phyloP scores from a whole-genome alignment of 2,113 vertebrate genomes.

The Cichladusa arquata region DNA sequence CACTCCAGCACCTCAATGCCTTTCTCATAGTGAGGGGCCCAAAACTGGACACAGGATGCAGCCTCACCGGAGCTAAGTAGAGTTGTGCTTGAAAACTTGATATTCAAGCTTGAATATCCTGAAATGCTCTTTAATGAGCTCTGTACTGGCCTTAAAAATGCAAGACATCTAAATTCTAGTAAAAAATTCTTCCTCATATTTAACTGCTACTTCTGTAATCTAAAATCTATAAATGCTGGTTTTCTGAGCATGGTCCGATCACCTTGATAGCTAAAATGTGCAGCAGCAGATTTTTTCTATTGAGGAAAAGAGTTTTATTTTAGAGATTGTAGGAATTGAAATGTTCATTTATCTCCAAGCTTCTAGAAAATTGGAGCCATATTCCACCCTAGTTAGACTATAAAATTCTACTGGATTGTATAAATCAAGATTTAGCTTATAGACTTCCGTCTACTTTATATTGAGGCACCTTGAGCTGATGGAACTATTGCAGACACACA shows the following conservation, averaged over 20 bases:
- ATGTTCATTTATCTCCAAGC: neutral
- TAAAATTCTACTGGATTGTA: neutral
- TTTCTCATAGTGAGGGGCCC: neutral
- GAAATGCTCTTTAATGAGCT: neutral
- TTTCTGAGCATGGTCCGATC: neutral
- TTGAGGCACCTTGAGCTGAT: neutral
- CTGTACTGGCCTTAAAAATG: neutral
- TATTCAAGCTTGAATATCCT: neutral
- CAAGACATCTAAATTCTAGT: neutral
- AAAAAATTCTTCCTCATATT: neutral
- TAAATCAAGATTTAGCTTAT: neutral
- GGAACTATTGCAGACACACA: neutral
- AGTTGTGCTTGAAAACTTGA: neutral
- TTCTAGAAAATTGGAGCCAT: neutral
- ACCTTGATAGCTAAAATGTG: neutral
- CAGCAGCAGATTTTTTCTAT: neutral
- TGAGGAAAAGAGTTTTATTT: neutral
- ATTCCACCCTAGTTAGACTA: neutral
- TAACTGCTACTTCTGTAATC: neutral
- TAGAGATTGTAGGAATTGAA: neutral
- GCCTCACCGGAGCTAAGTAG: neutral
- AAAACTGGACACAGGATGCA: neutral
- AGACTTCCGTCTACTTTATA: neutral
- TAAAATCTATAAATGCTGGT: neutral
- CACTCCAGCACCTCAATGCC: rapidly evolving